These are phyloP conservation scores for Phenganax subtilis DNA, from an alignment of 92 coral and sea anemone genomes.

Conservation along the genomic window DNA sequence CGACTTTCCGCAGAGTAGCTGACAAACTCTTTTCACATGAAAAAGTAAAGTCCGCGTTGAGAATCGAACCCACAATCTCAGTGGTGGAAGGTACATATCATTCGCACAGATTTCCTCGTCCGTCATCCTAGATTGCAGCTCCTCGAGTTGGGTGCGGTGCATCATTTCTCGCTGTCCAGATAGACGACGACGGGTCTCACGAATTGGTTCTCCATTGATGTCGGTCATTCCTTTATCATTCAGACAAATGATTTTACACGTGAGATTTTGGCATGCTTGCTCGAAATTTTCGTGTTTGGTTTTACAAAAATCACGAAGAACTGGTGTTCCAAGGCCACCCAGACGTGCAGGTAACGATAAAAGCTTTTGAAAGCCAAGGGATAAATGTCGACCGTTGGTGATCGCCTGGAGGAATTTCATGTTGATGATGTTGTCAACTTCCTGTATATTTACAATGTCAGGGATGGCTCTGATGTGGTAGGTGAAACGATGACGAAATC, in stretches of 20 bases:
- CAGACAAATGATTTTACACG: neutral
- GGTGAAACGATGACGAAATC: conserved; percentile 40
- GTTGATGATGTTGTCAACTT: conserved; percentile 30
- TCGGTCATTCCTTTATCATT: no score
- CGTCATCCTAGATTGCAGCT: neutral
- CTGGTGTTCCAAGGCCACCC: conserved; percentile 20
- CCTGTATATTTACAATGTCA: conserved; percentile 25
- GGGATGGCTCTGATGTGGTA: conserved; percentile 38
- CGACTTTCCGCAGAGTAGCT: no score
- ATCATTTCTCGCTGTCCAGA: neutral
- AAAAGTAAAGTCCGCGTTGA: no score
- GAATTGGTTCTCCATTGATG: neutral
- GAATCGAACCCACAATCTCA: no score
- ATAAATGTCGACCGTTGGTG: neutral
- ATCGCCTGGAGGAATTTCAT: conserved; percentile 31
- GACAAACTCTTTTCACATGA: no score
- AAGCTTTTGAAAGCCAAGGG: neutral
- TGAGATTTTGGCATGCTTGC: neutral
- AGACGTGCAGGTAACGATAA: conserved; percentile 17
- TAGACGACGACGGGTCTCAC: neutral
- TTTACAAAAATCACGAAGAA: neutral
- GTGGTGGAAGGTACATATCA: no score
- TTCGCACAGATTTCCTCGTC: conserved; percentile 10
- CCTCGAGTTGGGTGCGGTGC: neutral
- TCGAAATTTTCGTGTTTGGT: neutral